Evolutionary conservation across 2,888 invertebrate species (phyloP).

Genomic region (Myathropa florea): DNA sequence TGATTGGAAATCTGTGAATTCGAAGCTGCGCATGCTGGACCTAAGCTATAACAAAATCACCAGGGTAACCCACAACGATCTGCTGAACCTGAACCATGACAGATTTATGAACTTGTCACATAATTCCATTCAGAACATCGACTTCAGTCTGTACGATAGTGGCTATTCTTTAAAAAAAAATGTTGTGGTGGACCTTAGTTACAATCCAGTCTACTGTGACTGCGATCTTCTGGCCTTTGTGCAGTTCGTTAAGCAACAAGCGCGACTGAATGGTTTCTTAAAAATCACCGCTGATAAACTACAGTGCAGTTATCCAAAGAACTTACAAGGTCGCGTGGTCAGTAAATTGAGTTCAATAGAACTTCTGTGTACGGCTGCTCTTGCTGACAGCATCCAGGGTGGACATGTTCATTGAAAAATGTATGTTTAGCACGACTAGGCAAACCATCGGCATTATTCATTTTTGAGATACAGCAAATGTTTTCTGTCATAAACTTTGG

Average conservation of each 20-base stretch:
- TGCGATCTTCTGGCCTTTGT: constrained; percentile 83
- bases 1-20: constrained; percentile 85
- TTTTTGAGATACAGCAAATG: too few relatives aligned
- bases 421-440: too few relatives aligned
- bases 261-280: constrained; percentile 76
- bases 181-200: constrained; percentile 81
- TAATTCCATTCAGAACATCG: constrained; percentile 82
- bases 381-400: too few relatives aligned
- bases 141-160: constrained; percentile 77
- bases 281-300: constrained; percentile 80
- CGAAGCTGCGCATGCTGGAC: constrained; percentile 84
- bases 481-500: too few relatives aligned
- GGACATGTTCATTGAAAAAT: too few relatives aligned
- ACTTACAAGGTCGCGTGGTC: constrained; percentile 71
- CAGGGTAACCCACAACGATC: constrained; percentile 77
- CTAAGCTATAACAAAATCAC: constrained; percentile 85
- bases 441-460: too few relatives aligned
- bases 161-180: constrained; percentile 57
- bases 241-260: constrained; percentile 81
- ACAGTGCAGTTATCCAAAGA: constrained; percentile 78
- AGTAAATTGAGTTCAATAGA: constrained; percentile 79
- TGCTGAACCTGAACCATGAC: constrained; percentile 78
- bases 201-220: constrained; percentile 85
- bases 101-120: constrained; percentile 82
- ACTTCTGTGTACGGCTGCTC: constrained; percentile 82